These are phyloP conservation scores for Julus scanicus DNA, from an alignment of 2,888 invertebrate genomes.

Conservation along the genomic window DNA sequence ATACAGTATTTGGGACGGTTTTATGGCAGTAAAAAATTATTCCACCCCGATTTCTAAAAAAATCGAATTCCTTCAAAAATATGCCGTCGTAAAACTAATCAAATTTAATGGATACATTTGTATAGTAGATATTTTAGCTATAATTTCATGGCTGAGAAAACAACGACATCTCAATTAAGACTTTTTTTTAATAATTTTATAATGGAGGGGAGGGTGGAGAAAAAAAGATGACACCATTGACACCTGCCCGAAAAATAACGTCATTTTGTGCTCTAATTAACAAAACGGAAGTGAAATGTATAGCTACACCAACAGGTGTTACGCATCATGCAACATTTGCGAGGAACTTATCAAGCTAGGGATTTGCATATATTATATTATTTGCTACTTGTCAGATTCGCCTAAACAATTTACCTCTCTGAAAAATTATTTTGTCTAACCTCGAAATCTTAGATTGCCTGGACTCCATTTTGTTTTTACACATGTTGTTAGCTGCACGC, in stretches of 20 bases:
- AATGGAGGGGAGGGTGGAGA: not conserved
- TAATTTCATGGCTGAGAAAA: not conserved
- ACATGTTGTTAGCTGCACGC: no score
- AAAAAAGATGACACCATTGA: not conserved
- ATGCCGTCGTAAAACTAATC: no score
- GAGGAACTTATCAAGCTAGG: not conserved
- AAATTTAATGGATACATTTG: not conserved
- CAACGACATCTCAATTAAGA: not conserved
- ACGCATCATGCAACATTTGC: not conserved
- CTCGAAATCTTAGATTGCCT: no score
- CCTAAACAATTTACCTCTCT: not conserved
- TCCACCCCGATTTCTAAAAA: no score
- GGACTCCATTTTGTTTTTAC: no score
- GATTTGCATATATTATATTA: not conserved
- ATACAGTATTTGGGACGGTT: no score
- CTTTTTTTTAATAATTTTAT: not conserved
- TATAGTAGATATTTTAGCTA: no score
- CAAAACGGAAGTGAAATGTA: not conserved
- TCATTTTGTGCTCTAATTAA: constrained; percentile 1
- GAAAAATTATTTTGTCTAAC: no score
- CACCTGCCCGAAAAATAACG: constrained; percentile 3
- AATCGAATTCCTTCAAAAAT: no score
- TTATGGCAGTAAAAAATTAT: no score
- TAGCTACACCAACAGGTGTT: not conserved
- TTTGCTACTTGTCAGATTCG: not conserved